These are phyloP conservation scores for Nephrocerus scutellatus DNA, from an alignment of 2,888 invertebrate species.

Conservation along the genomic window DNA sequence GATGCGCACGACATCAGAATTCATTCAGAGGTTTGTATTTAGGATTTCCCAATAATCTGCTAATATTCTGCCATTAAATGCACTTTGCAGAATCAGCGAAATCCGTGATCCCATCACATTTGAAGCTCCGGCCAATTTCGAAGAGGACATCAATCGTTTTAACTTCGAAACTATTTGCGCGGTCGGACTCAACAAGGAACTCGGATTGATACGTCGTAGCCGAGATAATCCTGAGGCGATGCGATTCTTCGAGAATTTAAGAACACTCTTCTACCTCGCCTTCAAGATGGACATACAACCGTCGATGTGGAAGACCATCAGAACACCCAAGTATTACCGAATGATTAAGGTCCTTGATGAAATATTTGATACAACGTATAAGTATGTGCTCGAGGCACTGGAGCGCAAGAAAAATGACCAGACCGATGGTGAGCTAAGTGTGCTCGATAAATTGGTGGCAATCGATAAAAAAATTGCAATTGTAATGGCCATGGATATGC, in stretches of 20 bases:
- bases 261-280: conserved; percentile 20
- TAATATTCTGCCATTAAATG: too few relatives aligned
- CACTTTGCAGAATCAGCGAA: conserved; percentile 39
- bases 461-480: conserved; percentile 50
- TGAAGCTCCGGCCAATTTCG: conserved; percentile 48
- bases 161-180: conserved; percentile 51
- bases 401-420: conserved; percentile 20
- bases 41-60: too few relatives aligned
- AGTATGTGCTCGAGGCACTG: conserved; percentile 38
- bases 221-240: conserved; percentile 29
- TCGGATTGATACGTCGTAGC: conserved; percentile 32
- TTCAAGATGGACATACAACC: conserved; percentile 38
- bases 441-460: conserved; percentile 51
- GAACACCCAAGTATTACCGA: conserved; percentile 34
- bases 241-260: conserved; percentile 23
- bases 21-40: too few relatives aligned
- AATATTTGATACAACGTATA: conserved; percentile 29
- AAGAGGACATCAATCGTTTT: conserved; percentile 52
- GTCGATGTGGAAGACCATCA: conserved; percentile 35
- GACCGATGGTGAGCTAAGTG: conserved; percentile 38
- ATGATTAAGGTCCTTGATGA: conserved; percentile 28
- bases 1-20: too few relatives aligned
- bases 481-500: conserved; percentile 54
- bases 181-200: conserved; percentile 42
- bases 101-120: conserved; percentile 29